Conservation (phyloP, 1,140 invertebrate species). For the Ips nitidus region DNA sequence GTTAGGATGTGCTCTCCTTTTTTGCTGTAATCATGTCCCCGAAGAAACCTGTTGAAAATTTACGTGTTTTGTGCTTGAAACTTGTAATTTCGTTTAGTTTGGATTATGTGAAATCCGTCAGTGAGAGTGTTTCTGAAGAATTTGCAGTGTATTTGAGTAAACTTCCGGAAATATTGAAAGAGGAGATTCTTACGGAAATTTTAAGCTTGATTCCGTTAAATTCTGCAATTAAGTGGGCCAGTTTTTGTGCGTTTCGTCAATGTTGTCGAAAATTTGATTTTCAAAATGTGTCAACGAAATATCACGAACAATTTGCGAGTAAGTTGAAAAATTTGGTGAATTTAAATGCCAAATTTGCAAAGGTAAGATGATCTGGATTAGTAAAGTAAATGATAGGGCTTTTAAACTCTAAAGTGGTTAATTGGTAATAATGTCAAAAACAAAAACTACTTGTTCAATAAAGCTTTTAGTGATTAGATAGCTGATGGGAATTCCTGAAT, state of each 20-base stretch:
- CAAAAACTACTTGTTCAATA: not conserved
- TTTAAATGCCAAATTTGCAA: constrained; percentile 56
- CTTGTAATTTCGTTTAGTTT: not conserved
- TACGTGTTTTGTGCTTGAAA: constrained; percentile 23
- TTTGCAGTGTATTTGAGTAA: constrained; percentile 18
- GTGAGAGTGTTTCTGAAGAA: constrained; percentile 2
- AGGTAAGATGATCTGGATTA: constrained; percentile 58
- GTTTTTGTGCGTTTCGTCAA: constrained; percentile 10
- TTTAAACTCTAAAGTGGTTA: not conserved
- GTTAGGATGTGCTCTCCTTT: constrained; percentile 1
- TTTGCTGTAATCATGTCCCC: constrained; percentile 27
- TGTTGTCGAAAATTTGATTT: constrained; percentile 21
- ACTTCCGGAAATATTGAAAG: constrained; percentile 8
- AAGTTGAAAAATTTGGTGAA: constrained; percentile 54
- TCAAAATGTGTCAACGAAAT: constrained; percentile 15
- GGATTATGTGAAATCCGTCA: constrained; percentile 6
- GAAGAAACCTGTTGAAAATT: constrained; percentile 34
- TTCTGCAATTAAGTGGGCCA: constrained; percentile 24
- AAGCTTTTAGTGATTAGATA: not conserved
- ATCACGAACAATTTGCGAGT: constrained; percentile 25
- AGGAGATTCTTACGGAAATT: constrained; percentile 13
- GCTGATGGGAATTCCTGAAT: not conserved
- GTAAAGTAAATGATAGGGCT: not conserved
- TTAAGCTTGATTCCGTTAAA: constrained; percentile 10
- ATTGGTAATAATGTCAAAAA: not conserved